Conservation (phyloP, 2,797 vertebrate genomes). For the Danio tinwini region DNA sequence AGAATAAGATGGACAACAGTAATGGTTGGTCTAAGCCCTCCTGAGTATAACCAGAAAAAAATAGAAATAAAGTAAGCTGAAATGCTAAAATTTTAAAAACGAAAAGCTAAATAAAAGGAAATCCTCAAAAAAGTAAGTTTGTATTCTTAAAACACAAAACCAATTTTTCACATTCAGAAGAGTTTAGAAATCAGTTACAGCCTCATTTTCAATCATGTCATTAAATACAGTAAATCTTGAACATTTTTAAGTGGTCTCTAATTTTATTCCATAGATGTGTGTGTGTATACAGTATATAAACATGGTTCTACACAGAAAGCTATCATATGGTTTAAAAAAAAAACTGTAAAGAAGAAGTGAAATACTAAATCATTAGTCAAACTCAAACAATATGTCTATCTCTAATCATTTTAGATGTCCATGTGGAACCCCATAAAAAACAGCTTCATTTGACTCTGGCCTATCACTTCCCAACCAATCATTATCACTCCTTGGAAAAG, state of each 20-base stretch:
- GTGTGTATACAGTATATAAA: no score
- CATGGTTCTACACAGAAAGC: not conserved
- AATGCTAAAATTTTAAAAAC: not conserved
- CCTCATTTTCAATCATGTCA: no score
- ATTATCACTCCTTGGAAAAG: constrained; percentile 90
- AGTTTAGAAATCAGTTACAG: no score
- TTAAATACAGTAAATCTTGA: no score
- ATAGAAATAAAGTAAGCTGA: not conserved
- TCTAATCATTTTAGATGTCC: constrained; percentile 80
- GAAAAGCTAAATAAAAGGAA: not conserved
- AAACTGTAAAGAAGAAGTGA: not conserved
- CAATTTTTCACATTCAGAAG: no score
- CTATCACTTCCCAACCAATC: constrained; percentile 93
- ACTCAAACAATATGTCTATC: not conserved
- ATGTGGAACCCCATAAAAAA: constrained; percentile 95
- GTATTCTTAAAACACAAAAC: not conserved
- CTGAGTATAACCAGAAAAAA: not conserved
- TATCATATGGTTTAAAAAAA: not conserved
- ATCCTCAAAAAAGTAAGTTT: not conserved
- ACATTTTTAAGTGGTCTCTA: no score
- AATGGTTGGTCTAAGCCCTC: no score
- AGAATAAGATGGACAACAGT: no score
- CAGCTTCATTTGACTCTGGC: constrained; percentile 97
- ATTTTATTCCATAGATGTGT: no score
- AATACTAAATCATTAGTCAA: not conserved